Conservation (phyloP, 2,888 invertebrate genomes). For the Baccha elongata region DNA sequence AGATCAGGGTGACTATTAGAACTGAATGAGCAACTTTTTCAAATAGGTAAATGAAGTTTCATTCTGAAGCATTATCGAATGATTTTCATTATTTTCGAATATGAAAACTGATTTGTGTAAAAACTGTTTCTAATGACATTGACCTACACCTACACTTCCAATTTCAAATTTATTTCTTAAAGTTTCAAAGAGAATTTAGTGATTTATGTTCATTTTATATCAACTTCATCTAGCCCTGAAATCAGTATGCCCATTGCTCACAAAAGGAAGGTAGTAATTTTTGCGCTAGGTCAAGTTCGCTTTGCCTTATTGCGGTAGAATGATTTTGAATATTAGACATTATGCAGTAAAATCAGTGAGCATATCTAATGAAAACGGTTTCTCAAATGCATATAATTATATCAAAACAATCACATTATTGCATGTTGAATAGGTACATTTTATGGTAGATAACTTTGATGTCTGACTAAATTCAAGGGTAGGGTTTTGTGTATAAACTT, state of each 20-base stretch:
- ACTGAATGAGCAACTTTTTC: too few species aligned
- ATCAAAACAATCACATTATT: not conserved
- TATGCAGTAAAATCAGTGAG: not conserved
- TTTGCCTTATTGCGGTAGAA: not conserved
- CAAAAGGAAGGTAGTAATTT: not conserved
- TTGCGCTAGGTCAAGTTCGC: not conserved
- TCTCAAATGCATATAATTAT: not conserved
- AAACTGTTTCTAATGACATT: too few species aligned
- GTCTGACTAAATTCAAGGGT: constrained; percentile 6
- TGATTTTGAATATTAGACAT: not conserved
- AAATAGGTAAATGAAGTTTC: too few species aligned
- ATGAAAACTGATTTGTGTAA: too few species aligned
- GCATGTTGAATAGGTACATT: too few species aligned
- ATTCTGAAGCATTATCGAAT: too few species aligned
- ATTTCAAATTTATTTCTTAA: not conserved
- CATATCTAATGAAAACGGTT: not conserved
- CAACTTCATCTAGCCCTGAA: not conserved
- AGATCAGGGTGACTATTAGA: too few species aligned
- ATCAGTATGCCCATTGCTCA: too few species aligned
- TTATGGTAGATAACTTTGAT: constrained; percentile 1
- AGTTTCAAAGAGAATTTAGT: not conserved
- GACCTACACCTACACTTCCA: not conserved
- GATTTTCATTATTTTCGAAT: too few species aligned
- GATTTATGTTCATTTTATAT: not conserved
- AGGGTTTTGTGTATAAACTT: too few species aligned